Percentiles rank a stretch among this genome's conserved stretches.
Conservation (phyloP, 2,113 vertebrate genomes). For the Chunga burmeisteri region DNA sequence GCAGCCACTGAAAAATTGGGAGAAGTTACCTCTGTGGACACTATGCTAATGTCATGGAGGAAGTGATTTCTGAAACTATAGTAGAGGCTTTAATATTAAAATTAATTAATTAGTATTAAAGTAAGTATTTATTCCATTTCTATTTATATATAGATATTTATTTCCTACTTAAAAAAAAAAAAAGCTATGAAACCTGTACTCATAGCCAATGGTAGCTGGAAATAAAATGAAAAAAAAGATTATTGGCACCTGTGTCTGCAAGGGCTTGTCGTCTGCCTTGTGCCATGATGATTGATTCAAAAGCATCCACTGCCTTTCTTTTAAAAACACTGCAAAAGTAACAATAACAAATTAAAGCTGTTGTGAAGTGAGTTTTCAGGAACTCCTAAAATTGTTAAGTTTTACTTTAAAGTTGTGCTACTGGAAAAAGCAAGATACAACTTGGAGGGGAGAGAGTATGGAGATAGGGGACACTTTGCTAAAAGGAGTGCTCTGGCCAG, state of each 20-base stretch:
- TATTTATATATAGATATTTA: neutral
- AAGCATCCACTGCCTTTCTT: neutral
- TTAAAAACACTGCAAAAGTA: neutral
- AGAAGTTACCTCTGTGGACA: neutral
- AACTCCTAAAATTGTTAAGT: neutral
- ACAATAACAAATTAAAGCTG: neutral
- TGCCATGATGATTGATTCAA: neutral
- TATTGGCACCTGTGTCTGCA: no score
- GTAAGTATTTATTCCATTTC: neutral
- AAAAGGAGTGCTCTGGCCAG: neutral
- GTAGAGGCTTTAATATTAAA: neutral
- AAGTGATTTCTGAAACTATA: neutral
- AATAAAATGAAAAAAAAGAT: neutral
- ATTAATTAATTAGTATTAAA: neutral
- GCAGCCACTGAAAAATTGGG: neutral
- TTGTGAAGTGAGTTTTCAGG: neutral
- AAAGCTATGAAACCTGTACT: neutral
- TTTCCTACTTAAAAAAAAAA: neutral
- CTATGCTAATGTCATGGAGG: neutral
- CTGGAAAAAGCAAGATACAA: neutral
- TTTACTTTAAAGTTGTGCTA: neutral
- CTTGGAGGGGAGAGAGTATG: neutral
- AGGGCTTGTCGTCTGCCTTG: neutral
- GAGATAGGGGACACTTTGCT: neutral
- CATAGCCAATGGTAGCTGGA: fast-evolving